A percentile compares a stretch with the other conserved stretches of the same genome.
phyloP scores from a whole-genome alignment of 1,140 invertebrate genomes.

The Magallana ariakensis region DNA sequence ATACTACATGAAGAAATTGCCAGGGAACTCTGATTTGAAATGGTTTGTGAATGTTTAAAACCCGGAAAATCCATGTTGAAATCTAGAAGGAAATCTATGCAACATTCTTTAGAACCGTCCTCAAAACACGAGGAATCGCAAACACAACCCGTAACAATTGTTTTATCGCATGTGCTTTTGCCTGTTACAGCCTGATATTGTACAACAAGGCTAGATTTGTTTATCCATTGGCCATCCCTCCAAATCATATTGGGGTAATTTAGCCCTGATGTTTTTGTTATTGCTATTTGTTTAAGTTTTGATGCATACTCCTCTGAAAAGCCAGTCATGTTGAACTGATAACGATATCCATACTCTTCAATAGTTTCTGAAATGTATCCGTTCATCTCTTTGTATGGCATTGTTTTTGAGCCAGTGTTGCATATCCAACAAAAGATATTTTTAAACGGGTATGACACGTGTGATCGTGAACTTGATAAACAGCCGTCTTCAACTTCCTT shows the following conservation, averaged over 20 bases:
- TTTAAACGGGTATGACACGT: background rate
- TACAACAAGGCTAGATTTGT: background rate
- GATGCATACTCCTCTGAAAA: background rate
- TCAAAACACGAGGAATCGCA: conserved; percentile 16
- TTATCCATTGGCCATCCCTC: background rate
- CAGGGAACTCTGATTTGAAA: background rate
- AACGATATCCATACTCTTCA: background rate
- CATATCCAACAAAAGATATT: conserved; percentile 13
- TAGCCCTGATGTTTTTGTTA: background rate
- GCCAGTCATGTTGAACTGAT: background rate
- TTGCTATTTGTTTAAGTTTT: background rate
- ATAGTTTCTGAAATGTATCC: background rate
- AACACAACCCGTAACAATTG: background rate
- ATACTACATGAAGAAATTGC: background rate
- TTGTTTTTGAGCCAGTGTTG: background rate
- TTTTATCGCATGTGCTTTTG: background rate
- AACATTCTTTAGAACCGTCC: background rate
- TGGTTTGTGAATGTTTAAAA: background rate
- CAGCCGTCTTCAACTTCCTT: background rate
- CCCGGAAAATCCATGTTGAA: background rate
- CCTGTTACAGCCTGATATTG: background rate
- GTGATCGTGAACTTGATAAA: background rate
- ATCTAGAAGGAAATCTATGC: background rate
- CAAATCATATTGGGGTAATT: conserved; percentile 2
- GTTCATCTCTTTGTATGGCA: background rate